phyloP scores from a whole-genome alignment of 2,113 vertebrate species.

The Oreochromis aureus region DNA sequence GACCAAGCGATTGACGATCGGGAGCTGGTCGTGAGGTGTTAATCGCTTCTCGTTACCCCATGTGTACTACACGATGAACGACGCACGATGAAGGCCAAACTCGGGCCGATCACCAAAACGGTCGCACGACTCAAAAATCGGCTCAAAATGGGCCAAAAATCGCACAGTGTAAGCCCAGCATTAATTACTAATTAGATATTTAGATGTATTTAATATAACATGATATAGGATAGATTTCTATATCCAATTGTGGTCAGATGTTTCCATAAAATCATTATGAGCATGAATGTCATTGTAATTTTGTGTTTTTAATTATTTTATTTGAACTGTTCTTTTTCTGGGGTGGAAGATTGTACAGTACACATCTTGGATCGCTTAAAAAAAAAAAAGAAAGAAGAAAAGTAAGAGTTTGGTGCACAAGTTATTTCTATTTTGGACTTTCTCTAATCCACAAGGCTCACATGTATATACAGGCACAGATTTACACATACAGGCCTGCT shows the following conservation, averaged over 20 bases:
- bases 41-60: no score
- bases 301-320: not conserved
- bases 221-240: not conserved
- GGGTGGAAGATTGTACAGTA: not conserved
- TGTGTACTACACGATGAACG: no score
- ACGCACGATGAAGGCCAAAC: no score
- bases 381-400: accelerated
- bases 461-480: not conserved
- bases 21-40: no score
- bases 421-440: not conserved
- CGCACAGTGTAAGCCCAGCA: no score
- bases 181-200: not conserved
- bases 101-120: no score
- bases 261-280: accelerated
- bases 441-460: not conserved
- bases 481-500: not conserved
- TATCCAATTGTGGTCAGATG: not conserved
- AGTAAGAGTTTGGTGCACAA: accelerated
- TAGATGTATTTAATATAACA: not conserved
- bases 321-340: not conserved
- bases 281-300: not conserved
- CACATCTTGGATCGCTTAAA: not conserved
- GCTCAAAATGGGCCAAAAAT: no score
- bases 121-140: no score
- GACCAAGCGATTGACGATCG: no score